Percentiles rank a stretch among this genome's conserved stretches.
phyloP scores from a whole-genome alignment of 2,888 invertebrate species.

The Periphyllus acericola region DNA sequence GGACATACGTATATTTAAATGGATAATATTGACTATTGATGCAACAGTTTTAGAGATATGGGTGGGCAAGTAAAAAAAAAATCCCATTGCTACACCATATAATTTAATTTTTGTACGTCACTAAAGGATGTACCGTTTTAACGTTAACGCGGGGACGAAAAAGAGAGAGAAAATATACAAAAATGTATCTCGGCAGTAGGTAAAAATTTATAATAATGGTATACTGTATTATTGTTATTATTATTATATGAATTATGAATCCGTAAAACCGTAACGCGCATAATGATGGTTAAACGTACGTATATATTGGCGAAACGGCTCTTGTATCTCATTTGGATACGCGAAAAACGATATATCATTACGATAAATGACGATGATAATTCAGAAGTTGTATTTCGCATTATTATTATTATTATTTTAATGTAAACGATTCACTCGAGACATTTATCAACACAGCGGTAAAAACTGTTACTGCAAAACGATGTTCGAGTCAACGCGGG shows the following conservation, averaged over 20 bases:
- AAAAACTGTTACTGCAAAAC: not conserved
- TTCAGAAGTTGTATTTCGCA: slow-evolving; percentile 15
- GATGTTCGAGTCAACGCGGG: not conserved
- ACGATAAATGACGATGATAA: slow-evolving; percentile 22
- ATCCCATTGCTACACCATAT: too few relatives aligned
- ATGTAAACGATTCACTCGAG: not conserved
- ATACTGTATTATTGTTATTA: not conserved
- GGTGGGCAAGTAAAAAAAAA: too few relatives aligned
- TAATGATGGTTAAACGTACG: not conserved
- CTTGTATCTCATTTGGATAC: not conserved
- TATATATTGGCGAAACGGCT: not conserved
- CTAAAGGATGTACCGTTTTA: too few relatives aligned
- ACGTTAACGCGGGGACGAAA: too few relatives aligned
- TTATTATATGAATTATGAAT: slow-evolving; percentile 6
- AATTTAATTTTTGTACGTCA: too few relatives aligned
- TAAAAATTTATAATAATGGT: not conserved
- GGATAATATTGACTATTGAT: too few relatives aligned
- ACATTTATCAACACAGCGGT: slow-evolving; percentile 15
- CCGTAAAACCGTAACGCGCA: not conserved
- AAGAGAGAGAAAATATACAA: too few relatives aligned
- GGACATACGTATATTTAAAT: too few relatives aligned
- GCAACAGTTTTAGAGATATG: too few relatives aligned
- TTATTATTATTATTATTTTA: slow-evolving; percentile 17
- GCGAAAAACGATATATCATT: slow-evolving; percentile 28
- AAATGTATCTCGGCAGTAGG: too few relatives aligned